phyloP scores from a whole-genome alignment of 2,888 invertebrate species.

The Harpagoxenus sublaevis region DNA sequence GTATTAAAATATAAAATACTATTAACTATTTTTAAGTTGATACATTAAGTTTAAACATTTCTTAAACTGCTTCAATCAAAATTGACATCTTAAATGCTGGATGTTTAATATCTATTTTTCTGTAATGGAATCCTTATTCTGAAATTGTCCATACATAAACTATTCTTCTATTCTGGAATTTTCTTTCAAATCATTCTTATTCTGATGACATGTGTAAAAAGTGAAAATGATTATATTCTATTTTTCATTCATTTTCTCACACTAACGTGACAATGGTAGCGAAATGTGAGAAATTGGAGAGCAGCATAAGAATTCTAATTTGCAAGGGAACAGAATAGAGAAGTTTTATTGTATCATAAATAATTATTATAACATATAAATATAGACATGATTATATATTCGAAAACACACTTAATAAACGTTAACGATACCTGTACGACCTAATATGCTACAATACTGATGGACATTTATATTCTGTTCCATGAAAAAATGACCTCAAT shows the following conservation, averaged over 20 bases:
- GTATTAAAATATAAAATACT: background rate
- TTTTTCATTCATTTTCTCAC: background rate
- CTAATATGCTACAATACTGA: background rate
- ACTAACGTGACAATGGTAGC: background rate
- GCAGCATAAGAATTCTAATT: background rate
- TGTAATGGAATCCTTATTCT: background rate
- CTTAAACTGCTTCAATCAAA: background rate
- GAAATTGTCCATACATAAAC: background rate
- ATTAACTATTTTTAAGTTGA: constrained; percentile 41
- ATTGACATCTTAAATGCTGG: background rate
- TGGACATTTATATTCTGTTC: background rate
- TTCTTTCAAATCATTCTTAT: background rate
- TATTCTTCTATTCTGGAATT: background rate
- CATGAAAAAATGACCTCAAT: background rate
- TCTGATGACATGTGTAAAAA: background rate
- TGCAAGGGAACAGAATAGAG: constrained; percentile 12
- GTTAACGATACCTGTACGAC: background rate
- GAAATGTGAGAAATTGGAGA: background rate
- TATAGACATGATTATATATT: background rate
- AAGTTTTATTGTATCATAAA: constrained; percentile 15
- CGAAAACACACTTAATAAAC: constrained; percentile 3
- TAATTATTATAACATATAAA: constrained; percentile 25
- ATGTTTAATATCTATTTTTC: background rate
- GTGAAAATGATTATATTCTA: background rate
- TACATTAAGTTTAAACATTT: constrained; percentile 13